A percentile compares a stretch with the other conserved stretches of the same genome.
Conservation (phyloP, 2,797 vertebrate species). For the Dipus sagitta region DNA sequence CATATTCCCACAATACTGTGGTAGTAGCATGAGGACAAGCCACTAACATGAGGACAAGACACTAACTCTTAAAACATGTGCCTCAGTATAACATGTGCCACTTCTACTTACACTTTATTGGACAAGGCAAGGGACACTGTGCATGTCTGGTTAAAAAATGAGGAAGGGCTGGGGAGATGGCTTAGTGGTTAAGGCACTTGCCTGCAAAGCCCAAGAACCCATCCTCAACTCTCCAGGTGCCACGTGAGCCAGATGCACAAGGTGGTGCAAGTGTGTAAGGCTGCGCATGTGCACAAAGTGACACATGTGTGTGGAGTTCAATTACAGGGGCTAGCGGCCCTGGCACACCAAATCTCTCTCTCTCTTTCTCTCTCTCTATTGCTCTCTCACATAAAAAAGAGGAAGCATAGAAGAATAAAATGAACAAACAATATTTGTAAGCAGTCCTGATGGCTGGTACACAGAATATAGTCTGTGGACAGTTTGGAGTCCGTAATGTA, state of each 20-base stretch:
- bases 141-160: background rate
- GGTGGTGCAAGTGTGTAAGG: no score
- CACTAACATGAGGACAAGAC: background rate
- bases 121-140: background rate
- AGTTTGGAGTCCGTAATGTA: background rate
- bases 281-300: no score
- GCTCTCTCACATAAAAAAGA: background rate
- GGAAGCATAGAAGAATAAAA: background rate
- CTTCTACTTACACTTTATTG: background rate
- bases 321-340: no score
- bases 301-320: no score
- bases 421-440: background rate
- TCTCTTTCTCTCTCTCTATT: no score
- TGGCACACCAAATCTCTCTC: no score
- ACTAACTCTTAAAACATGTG: background rate
- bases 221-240: no score
- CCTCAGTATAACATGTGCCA: background rate
- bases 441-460: background rate
- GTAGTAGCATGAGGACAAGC: background rate
- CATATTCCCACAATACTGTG: background rate
- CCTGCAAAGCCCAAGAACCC: no score
- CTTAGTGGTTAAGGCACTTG: no score
- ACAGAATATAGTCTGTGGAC: background rate
- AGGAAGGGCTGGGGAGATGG: no score
- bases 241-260: no score